Conservation (phyloP, 2,113 vertebrate species). For the Plectropomus leopardus region DNA sequence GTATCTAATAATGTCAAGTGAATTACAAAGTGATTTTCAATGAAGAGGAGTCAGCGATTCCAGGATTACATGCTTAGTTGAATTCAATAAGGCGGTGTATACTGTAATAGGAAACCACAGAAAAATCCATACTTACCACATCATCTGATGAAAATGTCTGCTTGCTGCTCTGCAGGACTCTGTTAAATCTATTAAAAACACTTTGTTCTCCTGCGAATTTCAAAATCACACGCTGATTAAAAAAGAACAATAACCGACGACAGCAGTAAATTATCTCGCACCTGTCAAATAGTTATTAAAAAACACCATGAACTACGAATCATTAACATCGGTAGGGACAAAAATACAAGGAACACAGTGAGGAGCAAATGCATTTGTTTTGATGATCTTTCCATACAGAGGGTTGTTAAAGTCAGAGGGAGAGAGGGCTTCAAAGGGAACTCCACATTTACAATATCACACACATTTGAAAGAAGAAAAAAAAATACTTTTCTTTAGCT, state of each 20-base stretch:
- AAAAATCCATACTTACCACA: slow-evolving; percentile 79
- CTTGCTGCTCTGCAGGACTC: slow-evolving; percentile 62
- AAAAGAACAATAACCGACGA: slow-evolving; percentile 51
- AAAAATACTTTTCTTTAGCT: background rate
- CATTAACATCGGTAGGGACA: slow-evolving; percentile 43
- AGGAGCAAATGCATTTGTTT: slow-evolving; percentile 21
- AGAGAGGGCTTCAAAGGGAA: slow-evolving; percentile 14
- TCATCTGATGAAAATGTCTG: slow-evolving; percentile 78
- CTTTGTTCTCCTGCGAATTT: slow-evolving; percentile 58
- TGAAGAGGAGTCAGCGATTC: slow-evolving; percentile 73
- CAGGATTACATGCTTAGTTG: slow-evolving; percentile 77
- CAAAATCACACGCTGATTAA: slow-evolving; percentile 63
- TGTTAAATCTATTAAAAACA: slow-evolving; percentile 75
- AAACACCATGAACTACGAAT: slow-evolving; percentile 37
- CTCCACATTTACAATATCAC: slow-evolving; percentile 24
- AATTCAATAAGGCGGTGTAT: slow-evolving; percentile 71
- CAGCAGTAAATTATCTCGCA: slow-evolving; percentile 49
- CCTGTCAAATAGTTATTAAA: slow-evolving; percentile 67
- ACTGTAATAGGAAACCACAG: slow-evolving; percentile 76
- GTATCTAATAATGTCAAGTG: slow-evolving; percentile 71
- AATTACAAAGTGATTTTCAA: slow-evolving; percentile 75
- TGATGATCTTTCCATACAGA: slow-evolving; percentile 33
- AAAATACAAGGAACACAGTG: slow-evolving; percentile 31
- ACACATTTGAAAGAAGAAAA: background rate
- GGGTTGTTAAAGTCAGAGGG: slow-evolving; percentile 29